Conservation (phyloP, 2,888 invertebrate species). For the Phlogophora meticulosa region DNA sequence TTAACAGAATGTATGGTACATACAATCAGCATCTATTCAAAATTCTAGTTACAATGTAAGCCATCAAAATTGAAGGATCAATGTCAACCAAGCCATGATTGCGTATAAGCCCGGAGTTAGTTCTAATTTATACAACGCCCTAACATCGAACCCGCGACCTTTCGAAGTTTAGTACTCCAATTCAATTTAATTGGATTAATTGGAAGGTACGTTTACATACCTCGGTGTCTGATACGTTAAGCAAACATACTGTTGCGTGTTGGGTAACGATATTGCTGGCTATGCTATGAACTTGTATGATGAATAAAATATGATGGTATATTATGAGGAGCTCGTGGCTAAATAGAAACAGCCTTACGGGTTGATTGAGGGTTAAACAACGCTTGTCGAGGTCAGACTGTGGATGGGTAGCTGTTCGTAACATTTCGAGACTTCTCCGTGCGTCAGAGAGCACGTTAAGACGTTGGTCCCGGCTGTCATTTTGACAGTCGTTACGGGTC, state of each 20-base stretch:
- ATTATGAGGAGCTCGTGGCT: too few species aligned
- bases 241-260: constrained; percentile 25
- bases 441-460: too few species aligned
- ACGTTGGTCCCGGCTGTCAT: too few species aligned
- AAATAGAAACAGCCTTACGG: too few species aligned
- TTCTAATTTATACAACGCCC: constrained; percentile 53
- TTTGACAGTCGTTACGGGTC: too few species aligned
- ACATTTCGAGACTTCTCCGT: too few species aligned
- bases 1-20: too few species aligned
- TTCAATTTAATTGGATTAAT: constrained; percentile 63
- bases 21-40: neutral
- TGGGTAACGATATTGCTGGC: neutral
- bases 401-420: too few species aligned
- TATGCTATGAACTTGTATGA: neutral
- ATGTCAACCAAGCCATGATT: constrained; percentile 55
- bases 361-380: too few species aligned
- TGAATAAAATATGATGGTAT: too few species aligned
- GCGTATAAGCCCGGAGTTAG: constrained; percentile 40
- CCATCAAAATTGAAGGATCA: constrained; percentile 47
- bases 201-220: constrained; percentile 44
- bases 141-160: constrained; percentile 37
- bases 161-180: constrained; percentile 34
- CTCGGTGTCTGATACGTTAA: constrained; percentile 25
- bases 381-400: too few species aligned
- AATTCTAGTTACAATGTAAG: constrained; percentile 33